Conservation (phyloP, 2,888 invertebrate genomes). For the Drosophila hamatofila region DNA sequence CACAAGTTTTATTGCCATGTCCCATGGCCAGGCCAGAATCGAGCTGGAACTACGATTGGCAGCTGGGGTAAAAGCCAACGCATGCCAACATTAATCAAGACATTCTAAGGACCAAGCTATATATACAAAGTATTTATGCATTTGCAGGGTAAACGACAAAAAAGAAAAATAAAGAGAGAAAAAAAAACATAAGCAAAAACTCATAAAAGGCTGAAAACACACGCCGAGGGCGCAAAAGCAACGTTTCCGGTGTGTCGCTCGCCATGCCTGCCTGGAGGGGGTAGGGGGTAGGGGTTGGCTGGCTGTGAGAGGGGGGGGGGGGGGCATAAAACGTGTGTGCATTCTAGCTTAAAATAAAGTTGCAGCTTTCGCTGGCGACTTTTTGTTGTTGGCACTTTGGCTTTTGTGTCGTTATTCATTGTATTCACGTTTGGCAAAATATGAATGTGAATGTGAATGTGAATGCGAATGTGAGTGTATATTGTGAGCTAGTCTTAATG, state of each 20-base stretch:
- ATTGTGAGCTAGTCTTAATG: constrained; percentile 49
- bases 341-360: constrained; percentile 81
- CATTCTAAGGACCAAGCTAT: constrained; percentile 57
- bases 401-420: constrained; percentile 82
- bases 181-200: constrained; percentile 34
- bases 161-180: neutral
- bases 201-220: constrained; percentile 67
- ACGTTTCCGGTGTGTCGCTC: constrained; percentile 76
- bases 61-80: constrained; percentile 73
- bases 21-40: constrained; percentile 23
- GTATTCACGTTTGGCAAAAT: constrained; percentile 59
- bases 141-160: constrained; percentile 58
- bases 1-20: constrained; percentile 71
- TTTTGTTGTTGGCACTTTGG: constrained; percentile 62
- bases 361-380: constrained; percentile 61
- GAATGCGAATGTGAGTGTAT: constrained; percentile 9
- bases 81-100: constrained; percentile 79
- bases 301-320: neutral
- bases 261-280: constrained; percentile 14
- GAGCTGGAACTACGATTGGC: neutral
- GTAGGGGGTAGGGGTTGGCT: neutral
- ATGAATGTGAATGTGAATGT: constrained; percentile 48
- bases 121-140: constrained; percentile 67
- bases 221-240: constrained; percentile 76
- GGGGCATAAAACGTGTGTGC: constrained; percentile 66